A percentile compares a stretch with the other conserved stretches of the same genome.
Evolutionary conservation across 2,113 vertebrate genomes (phyloP).

Genomic region (Promerops cafer): DNA sequence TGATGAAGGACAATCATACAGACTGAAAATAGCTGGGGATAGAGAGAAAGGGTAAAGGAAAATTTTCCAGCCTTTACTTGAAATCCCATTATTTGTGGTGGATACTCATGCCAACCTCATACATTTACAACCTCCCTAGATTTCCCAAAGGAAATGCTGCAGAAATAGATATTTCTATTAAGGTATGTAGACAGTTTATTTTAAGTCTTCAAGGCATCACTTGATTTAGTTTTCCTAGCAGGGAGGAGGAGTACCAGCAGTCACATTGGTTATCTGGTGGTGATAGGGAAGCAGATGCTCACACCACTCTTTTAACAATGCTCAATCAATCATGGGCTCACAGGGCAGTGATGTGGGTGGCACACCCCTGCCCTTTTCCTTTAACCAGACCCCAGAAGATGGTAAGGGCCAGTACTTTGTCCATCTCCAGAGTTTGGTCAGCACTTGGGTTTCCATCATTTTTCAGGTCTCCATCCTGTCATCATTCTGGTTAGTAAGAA

Average conservation of each 20-base stretch:
- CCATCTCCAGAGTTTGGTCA: not conserved
- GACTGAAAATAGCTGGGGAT: not conserved
- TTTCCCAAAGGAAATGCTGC: not conserved
- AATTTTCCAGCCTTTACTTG: not conserved
- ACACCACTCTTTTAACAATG: not conserved
- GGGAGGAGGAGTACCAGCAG: not conserved
- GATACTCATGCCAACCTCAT: not conserved
- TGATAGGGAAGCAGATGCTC: not conserved
- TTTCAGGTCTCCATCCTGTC: not conserved
- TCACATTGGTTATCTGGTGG: not conserved
- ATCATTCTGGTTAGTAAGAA: not conserved
- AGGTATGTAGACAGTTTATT: not conserved
- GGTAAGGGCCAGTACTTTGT: not conserved
- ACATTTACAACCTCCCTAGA: not conserved
- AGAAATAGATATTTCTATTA: not conserved
- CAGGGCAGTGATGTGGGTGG: not conserved
- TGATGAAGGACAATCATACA: not conserved
- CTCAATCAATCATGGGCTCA: not conserved
- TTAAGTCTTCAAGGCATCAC: not conserved
- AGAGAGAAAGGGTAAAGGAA: not conserved
- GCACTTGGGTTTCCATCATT: not conserved
- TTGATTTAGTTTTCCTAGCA: not conserved
- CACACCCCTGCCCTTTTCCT: not conserved
- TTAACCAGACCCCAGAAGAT: not conserved
- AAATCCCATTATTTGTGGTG: not conserved